phyloP scores from a whole-genome alignment of 1,140 invertebrate genomes.

The Eurosta solidaginis region DNA sequence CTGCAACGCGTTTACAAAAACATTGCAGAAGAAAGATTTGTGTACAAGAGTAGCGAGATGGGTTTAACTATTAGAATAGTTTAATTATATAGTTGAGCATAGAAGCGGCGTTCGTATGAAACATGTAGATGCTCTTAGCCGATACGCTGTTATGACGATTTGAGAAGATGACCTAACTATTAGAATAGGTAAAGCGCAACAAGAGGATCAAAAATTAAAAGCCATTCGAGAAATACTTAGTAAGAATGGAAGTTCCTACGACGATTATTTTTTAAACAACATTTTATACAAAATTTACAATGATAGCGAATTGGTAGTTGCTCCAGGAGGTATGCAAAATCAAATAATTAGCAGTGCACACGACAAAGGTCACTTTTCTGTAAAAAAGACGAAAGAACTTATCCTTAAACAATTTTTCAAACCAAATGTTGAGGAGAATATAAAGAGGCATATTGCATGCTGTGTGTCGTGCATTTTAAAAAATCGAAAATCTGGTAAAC shows the following conservation, averaged over 20 bases:
- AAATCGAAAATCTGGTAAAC: conserved; percentile 48
- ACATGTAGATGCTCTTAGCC: conserved; percentile 36
- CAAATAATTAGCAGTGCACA: conserved; percentile 27
- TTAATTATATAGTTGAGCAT: conserved; percentile 36
- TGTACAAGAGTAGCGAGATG: conserved; percentile 33
- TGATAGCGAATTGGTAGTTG: conserved; percentile 23
- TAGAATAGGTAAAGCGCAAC: neutral
- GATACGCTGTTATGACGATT: conserved; percentile 32
- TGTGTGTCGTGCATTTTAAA: neutral
- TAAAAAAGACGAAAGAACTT: conserved; percentile 27
- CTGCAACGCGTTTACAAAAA: conserved; percentile 38
- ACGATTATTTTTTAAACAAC: neutral
- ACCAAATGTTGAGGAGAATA: neutral
- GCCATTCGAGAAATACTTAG: no score
- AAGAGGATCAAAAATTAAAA: neutral
- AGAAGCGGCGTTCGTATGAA: conserved; percentile 34
- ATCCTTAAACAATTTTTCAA: conserved; percentile 10
- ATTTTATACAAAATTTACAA: no score
- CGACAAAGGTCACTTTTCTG: conserved; percentile 17
- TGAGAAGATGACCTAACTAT: neutral
- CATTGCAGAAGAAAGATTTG: conserved; percentile 33
- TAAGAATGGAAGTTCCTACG: neutral
- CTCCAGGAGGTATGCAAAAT: conserved; percentile 31
- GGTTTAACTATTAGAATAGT: conserved; percentile 35
- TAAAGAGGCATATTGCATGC: neutral